Conservation (phyloP, 2,797 vertebrate species). For the Enteromius thamalakanensis region DNA sequence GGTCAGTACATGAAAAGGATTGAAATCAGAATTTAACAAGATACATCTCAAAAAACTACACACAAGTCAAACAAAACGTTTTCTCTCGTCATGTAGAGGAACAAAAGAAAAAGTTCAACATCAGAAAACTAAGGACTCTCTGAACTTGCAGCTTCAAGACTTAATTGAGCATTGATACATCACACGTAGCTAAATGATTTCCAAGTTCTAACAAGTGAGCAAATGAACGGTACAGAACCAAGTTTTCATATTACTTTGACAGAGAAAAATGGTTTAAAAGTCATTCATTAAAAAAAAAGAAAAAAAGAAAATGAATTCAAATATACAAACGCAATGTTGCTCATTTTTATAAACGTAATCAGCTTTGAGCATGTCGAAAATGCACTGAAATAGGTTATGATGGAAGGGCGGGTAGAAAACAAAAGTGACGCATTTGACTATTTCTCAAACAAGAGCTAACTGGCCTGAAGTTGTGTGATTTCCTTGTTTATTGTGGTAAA, state of each 20-base stretch:
- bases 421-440: slow-evolving; percentile 83
- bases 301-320: slow-evolving; percentile 16
- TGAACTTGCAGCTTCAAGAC: slow-evolving; percentile 79
- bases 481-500: slow-evolving; percentile 79
- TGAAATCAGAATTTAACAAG: slow-evolving; percentile 93
- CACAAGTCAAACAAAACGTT: slow-evolving; percentile 87
- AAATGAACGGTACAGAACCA: slow-evolving; percentile 83
- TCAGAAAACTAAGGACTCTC: slow-evolving; percentile 84
- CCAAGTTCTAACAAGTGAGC: slow-evolving; percentile 71
- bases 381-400: slow-evolving; percentile 39
- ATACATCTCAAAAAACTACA: slow-evolving; percentile 94
- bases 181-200: slow-evolving; percentile 70
- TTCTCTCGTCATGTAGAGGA: slow-evolving; percentile 83
- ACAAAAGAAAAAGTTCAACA: slow-evolving; percentile 83
- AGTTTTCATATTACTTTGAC: slow-evolving; percentile 75
- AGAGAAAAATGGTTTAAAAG: slow-evolving; percentile 80
- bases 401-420: slow-evolving; percentile 36
- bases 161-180: slow-evolving; percentile 83
- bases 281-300: slow-evolving; percentile 69
- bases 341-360: slow-evolving; percentile 47
- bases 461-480: slow-evolving; percentile 82
- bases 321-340: slow-evolving; percentile 44
- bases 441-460: slow-evolving; percentile 87
- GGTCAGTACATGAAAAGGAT: slow-evolving; percentile 99
- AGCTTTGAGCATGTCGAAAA: slow-evolving; percentile 43